Percentiles rank a stretch among this genome's conserved stretches.
Conservation (phyloP, 2,888 invertebrate species). For the Machimus atricapillus region DNA sequence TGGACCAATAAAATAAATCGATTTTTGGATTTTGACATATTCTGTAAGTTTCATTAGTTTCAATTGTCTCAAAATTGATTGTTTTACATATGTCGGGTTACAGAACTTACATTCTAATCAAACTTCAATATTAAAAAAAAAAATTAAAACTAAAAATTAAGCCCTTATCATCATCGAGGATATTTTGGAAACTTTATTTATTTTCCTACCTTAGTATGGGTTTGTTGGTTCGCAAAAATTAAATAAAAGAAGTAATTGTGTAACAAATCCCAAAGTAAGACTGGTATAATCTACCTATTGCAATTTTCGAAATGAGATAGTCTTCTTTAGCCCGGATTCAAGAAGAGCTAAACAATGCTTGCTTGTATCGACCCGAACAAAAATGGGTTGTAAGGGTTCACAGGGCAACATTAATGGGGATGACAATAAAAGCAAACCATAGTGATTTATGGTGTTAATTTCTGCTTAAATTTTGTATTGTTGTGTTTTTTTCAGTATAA, state of each 20-base stretch:
- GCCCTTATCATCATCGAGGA: too few relatives aligned
- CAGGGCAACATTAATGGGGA: neutral
- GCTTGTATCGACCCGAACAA: neutral
- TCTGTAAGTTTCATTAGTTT: too few relatives aligned
- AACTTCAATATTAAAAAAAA: too few relatives aligned
- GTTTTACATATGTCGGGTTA: too few relatives aligned
- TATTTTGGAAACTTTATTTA: too few relatives aligned
- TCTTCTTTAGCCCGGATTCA: neutral
- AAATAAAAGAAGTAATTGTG: neutral
- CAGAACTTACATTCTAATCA: too few relatives aligned
- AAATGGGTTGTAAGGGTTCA: neutral
- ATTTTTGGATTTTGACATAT: too few relatives aligned
- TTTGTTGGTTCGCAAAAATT: too few relatives aligned
- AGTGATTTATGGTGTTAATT: slow-evolving; percentile 13
- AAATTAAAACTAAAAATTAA: too few relatives aligned
- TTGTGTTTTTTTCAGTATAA: neutral
- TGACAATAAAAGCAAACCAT: neutral
- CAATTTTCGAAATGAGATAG: neutral
- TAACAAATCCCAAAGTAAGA: neutral
- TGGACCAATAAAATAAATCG: too few relatives aligned
- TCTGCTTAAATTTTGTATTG: neutral
- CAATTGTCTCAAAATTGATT: too few relatives aligned
- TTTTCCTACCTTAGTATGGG: too few relatives aligned
- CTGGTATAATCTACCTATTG: neutral
- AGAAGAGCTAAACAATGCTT: neutral